Conservation (phyloP, 2,888 invertebrate genomes). For the Sabatieria punctata region DNA sequence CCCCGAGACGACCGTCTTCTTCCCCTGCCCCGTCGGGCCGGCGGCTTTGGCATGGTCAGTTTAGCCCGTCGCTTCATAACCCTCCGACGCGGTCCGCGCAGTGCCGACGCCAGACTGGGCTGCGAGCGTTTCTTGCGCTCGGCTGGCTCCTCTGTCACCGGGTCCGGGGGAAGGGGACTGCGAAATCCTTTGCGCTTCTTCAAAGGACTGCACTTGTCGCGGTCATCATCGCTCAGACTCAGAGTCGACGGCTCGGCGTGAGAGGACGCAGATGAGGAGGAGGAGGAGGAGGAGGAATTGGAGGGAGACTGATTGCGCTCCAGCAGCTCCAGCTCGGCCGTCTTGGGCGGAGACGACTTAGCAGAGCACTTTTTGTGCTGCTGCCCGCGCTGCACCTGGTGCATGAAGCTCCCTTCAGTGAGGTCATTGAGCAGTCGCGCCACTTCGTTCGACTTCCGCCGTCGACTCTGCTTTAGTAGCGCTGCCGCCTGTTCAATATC, state of each 20-base stretch:
- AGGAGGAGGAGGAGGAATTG: neutral
- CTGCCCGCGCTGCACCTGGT: neutral
- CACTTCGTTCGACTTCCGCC: conserved; percentile 14
- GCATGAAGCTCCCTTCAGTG: conserved; percentile 10
- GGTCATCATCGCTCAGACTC: neutral
- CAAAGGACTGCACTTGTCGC: conserved; percentile 7
- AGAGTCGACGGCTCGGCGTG: neutral
- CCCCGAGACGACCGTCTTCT: too few relatives aligned
- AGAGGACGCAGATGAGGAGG: neutral
- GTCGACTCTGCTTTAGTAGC: neutral
- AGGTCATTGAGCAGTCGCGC: conserved; percentile 15
- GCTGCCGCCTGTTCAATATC: neutral
- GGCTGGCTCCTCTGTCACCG: neutral
- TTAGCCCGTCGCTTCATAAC: neutral
- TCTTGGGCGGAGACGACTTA: too few relatives aligned
- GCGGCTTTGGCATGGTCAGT: too few relatives aligned
- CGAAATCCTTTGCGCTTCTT: conserved; percentile 9
- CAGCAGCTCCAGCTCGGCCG: neutral
- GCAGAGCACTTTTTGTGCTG: conserved; percentile 2
- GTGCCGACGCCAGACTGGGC: neutral
- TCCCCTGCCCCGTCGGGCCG: too few relatives aligned
- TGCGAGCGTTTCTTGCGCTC: neutral
- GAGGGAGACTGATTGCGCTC: neutral
- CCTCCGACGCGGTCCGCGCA: neutral
- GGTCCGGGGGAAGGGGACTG: neutral